Evolutionary conservation across 2,113 vertebrate genomes (phyloP), one percentile per base, ranked within the genome.

Genomic region (Neogobius melanostomus): DNA sequence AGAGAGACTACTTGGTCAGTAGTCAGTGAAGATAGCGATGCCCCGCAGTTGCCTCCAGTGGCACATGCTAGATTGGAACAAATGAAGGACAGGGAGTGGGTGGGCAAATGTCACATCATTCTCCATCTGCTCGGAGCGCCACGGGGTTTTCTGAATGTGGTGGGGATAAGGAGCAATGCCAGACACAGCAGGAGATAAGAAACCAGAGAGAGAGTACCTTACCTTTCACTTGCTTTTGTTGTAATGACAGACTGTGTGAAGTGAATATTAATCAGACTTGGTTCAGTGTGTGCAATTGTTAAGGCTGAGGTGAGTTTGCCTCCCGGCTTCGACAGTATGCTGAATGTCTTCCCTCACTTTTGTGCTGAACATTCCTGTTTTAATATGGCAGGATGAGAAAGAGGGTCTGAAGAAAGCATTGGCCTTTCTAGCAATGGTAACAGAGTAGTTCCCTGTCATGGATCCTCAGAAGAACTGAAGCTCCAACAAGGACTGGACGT

Each of bases 91-190:
- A 47, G 11, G 36, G 21, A 53, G 45, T 14, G 15, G 16, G 16
- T 50, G 72, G 66, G 66, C 61, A 77, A 68, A 71, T 77, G 59
- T 79, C 61, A 6, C 69, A 76, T 82, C 57, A 46, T 63, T 82
- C 66, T 77, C 67, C 51, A 69, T 81, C 66, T 82, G 66, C 6
- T 50, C 64, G 12, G 56, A 64, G 47, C 14, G 59, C 75, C 65
- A 49, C 69, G 44, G 57, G 67, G 72, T 52, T 66, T 56, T 66
- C n/a, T 71, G 49, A 45, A 54, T 17, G 47, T 3, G 2, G 11
- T 11, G 17, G 43, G 7, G 0, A 46, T 15, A 65, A 49, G 57
- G 59, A n/a, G 16, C 9, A 47, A 71, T 61, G 61, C 76, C 62
- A 74, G 42, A 64, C 64, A 45, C 1, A 4, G 11, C 42, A 12